phyloP scores from a whole-genome alignment of 2,888 invertebrate genomes.

The Drosophila bunnanda region DNA sequence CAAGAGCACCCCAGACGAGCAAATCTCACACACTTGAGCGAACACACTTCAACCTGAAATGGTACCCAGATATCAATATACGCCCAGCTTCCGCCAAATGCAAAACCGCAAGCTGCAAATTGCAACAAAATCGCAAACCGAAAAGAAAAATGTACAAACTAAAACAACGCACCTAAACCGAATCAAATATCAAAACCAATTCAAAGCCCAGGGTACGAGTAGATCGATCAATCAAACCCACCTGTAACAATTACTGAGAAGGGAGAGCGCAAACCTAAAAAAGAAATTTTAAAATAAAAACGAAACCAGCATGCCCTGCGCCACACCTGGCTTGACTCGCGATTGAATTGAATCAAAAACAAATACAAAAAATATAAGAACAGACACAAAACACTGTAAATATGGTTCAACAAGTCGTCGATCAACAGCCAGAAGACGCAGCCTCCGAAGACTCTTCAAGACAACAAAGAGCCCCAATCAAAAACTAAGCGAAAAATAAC shows the following conservation, averaged over 20 bases:
- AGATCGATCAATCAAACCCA: constrained; percentile 37
- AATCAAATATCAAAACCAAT: constrained; percentile 30
- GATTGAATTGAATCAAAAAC: constrained; percentile 75
- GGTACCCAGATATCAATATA: constrained; percentile 84
- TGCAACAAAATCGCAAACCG: constrained; percentile 26
- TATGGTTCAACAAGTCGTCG: constrained; percentile 56
- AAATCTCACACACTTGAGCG: constrained; percentile 52
- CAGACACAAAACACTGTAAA: constrained; percentile 64
- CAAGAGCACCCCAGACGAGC: constrained; percentile 46
- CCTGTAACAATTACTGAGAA: constrained; percentile 24
- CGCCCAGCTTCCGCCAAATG: constrained; percentile 82
- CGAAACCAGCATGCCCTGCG: constrained; percentile 75
- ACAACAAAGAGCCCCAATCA: constrained; percentile 41
- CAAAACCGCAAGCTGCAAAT: constrained; percentile 46
- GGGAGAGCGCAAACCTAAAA: constrained; percentile 59
- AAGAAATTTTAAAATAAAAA: constrained; percentile 16
- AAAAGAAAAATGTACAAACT: constrained; percentile 48
- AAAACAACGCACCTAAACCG: constrained; percentile 47
- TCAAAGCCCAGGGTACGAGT: constrained; percentile 71
- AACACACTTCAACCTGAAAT: constrained; percentile 81
- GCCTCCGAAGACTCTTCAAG: constrained; percentile 36
- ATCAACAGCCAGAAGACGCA: constrained; percentile 51
- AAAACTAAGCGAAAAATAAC: background rate
- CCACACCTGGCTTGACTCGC: constrained; percentile 81
- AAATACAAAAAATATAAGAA: constrained; percentile 36